Base-by-base conservation (phyloP, 2,888 invertebrate species). In the Phanerotoma sp. region DNA sequence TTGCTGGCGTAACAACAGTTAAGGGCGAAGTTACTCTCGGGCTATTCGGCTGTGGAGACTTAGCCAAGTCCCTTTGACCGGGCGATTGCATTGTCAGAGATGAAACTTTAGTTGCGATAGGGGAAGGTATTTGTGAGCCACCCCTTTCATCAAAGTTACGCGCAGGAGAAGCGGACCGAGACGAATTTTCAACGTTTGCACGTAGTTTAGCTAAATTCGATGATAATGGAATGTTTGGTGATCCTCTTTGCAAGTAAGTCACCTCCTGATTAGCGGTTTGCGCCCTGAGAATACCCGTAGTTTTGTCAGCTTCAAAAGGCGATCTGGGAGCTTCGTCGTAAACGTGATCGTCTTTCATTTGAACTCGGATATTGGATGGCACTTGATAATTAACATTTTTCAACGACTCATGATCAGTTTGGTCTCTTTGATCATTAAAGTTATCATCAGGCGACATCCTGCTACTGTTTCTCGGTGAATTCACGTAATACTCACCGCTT, bases 401-500 rank as follows among this genome's bases (percentile, higher is more conserved):
- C 1, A 47, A 33, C 2, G 45, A 37, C 42, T 61, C 61, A 20
- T 21, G 33, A 33, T 56, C 54, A 7, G 32, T 13, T 13, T 57
- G 58, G 10, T 62, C 61, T 7, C 54, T 53, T 16, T 57, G 52
- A 5, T 59, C 61, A n/a, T 49, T 55, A 20, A 51, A 51, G 44
- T 59, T 61, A 28, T 57, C 67, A 33, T 61, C 64, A 0, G 71
- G 71, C 1, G 71, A 71, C 1, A 63, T 61, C 13, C 62, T 56
- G 9, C 62, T 60, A 42, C 69, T 68, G 49, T 61, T 62, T 5
- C 71, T 55, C 0, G 72, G 67, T 3, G 66, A 71, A 40, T 69
- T 66, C 11, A 75, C 46, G 51, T 75, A 75, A 33, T 75, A 75
- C 33, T 75, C 75, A 4, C 75, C 75, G 51, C 74, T 74, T 51